phyloP scores from a whole-genome alignment of 2,888 invertebrate species.

The Polydrusus pterygomalis region DNA sequence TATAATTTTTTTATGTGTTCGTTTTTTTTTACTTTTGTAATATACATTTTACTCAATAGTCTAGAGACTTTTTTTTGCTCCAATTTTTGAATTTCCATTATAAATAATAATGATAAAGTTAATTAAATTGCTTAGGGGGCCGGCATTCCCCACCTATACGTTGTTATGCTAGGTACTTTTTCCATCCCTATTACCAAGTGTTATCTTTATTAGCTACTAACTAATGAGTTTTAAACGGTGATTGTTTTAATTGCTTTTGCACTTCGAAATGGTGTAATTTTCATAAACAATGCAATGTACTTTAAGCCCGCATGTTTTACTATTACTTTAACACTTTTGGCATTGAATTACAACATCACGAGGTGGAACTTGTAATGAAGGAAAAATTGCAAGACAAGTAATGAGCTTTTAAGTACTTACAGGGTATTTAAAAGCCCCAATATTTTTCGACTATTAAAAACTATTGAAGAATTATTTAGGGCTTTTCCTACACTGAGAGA shows the following conservation, averaged over 20 bases:
- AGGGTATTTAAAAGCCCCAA: background rate
- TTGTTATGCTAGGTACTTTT: background rate
- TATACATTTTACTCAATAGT: no score
- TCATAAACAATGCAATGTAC: slow-evolving; percentile 48
- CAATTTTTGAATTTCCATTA: no score
- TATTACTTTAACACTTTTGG: slow-evolving; percentile 37
- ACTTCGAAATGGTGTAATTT: slow-evolving; percentile 45
- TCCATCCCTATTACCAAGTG: background rate
- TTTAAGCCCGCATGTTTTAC: slow-evolving; percentile 49
- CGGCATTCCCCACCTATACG: no score
- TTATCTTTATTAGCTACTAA: slow-evolving; percentile 32
- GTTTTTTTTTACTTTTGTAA: no score
- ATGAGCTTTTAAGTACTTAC: slow-evolving; percentile 27
- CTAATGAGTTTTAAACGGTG: slow-evolving; percentile 43
- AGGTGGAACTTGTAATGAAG: slow-evolving; percentile 33
- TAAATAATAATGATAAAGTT: no score
- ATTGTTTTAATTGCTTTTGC: slow-evolving; percentile 49
- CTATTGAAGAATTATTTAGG: no score
- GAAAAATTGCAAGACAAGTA: slow-evolving; percentile 28
- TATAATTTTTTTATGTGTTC: no score
- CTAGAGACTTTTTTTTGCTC: no score
- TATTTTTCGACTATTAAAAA: background rate
- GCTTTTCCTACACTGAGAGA: no score
- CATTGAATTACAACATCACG: slow-evolving; percentile 39
- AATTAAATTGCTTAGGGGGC: no score